Evolutionary conservation across 1,140 invertebrate species (phyloP), one percentile per base, ranked within the genome.

Genomic region (Drosophila pectinifera): DNA sequence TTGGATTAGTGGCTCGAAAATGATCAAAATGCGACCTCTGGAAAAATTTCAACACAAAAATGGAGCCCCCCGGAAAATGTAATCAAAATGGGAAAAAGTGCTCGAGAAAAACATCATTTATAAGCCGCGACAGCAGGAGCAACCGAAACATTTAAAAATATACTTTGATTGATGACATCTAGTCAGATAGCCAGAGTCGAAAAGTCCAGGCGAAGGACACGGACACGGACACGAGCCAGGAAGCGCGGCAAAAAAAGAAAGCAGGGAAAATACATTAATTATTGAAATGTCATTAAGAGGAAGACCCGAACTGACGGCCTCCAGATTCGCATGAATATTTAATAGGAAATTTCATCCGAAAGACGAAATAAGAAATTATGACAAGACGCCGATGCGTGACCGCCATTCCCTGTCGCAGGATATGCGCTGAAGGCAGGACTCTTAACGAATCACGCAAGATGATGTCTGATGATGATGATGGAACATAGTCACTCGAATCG

Each of bases 321-420:
- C 45, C 84, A 84, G 80, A 88, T 88, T 88, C 84, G 84, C 85
- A 89, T 89, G 84, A 89, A 89, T 89, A 89, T 89, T 89, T 89
- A 89, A 89, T 76, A 79, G 70, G 39, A 82, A 57, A 45, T 68
- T 65, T 36, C 34, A 81, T 61, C 51, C 69, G 67, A 69, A 45
- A 63, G 78, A 38, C 38, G 48, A 73, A 68, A 54, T 45, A 51
- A 69, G 63, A 70, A 86, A 79, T 88, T 88, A 88, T 88, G 79
- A 88, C 70, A 78, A 65, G 73, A 81, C 45, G 59, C 54, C 56
- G 84, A 89, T 89, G 83, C 83, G 83, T 88, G 83, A 88, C 83
- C 84, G 73, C 74, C 76, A 39, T 45, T 46, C 49, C 38, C 59
- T 16, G 64, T 49, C 73, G 41, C 41, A 88, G 67, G 79, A 83